phyloP scores from a whole-genome alignment of 2,888 invertebrate genomes.

The Caenorhabditis imperialis region DNA sequence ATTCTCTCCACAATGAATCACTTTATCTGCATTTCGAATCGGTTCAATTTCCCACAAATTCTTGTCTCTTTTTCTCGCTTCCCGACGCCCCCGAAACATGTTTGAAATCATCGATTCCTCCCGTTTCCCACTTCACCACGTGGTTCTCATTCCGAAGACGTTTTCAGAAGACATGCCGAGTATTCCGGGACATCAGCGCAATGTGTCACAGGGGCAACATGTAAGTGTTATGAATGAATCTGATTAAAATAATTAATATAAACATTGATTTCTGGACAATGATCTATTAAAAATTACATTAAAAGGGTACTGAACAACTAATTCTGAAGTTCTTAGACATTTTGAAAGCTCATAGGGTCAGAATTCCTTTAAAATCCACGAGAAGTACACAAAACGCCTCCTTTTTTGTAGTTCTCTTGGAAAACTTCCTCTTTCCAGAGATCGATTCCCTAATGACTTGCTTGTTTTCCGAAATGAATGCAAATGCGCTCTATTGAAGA shows the following conservation, averaged over 20 bases:
- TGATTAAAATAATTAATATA: too few species aligned
- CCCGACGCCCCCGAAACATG: constrained; percentile 28
- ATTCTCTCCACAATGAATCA: constrained; percentile 14
- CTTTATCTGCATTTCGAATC: constrained; percentile 39
- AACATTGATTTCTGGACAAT: too few species aligned
- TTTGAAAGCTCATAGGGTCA: too few species aligned
- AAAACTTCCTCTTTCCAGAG: too few species aligned
- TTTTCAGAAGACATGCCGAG: constrained; percentile 57
- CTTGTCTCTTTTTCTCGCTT: constrained; percentile 10
- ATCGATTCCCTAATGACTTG: too few species aligned
- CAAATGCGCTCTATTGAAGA: too few species aligned
- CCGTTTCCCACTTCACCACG: not conserved
- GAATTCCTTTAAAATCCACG: constrained; percentile 3
- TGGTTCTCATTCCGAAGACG: constrained; percentile 9
- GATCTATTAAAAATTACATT: too few species aligned
- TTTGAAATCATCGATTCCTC: constrained; percentile 43
- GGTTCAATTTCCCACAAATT: too few species aligned
- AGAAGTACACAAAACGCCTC: not conserved
- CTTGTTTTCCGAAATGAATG: too few species aligned
- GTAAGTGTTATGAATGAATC: constrained; percentile 64
- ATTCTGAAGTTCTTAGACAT: too few species aligned
- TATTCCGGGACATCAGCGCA: constrained; percentile 71
- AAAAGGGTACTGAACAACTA: too few species aligned
- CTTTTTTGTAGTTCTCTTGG: too few species aligned
- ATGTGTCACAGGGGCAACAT: constrained; percentile 73